Conservation (phyloP, 2,888 invertebrate species). For the Bursaphelenchus okinawaensis region DNA sequence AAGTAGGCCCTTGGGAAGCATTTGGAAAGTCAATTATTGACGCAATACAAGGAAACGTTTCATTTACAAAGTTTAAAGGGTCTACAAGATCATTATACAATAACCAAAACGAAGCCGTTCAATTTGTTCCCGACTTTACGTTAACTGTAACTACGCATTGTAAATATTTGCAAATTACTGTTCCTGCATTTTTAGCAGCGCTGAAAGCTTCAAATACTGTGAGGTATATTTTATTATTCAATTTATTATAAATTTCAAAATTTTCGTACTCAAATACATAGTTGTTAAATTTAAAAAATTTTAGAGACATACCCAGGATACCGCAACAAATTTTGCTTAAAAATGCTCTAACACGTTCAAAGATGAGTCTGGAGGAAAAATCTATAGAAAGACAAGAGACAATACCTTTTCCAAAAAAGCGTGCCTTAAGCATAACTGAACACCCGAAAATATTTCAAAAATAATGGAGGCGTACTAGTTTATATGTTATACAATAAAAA, state of each 20-base stretch:
- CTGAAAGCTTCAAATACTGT: constrained; percentile 21
- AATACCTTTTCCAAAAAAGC: background rate
- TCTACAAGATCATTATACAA: constrained; percentile 11
- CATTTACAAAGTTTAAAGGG: constrained; percentile 4
- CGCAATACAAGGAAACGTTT: constrained; percentile 14
- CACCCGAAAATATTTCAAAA: no score
- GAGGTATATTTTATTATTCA: no score
- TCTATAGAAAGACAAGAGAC: background rate
- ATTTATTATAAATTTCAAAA: background rate
- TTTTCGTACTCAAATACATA: background rate
- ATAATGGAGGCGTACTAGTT: no score
- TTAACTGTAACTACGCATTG: constrained; percentile 25
- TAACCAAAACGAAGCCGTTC: constrained; percentile 9
- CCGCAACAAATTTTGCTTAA: background rate
- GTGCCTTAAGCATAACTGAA: background rate
- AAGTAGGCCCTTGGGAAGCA: constrained; percentile 28
- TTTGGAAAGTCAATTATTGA: constrained; percentile 22
- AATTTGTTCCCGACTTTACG: constrained; percentile 31
- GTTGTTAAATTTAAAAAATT: background rate
- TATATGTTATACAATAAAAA: no score
- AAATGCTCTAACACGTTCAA: background rate
- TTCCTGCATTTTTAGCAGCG: constrained; percentile 23
- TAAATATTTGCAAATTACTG: constrained; percentile 31
- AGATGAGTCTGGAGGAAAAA: background rate
- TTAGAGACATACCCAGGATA: background rate